These are phyloP conservation scores for Brachypterus glaber DNA, from an alignment of 2,888 invertebrate genomes.

Conservation along the genomic window DNA sequence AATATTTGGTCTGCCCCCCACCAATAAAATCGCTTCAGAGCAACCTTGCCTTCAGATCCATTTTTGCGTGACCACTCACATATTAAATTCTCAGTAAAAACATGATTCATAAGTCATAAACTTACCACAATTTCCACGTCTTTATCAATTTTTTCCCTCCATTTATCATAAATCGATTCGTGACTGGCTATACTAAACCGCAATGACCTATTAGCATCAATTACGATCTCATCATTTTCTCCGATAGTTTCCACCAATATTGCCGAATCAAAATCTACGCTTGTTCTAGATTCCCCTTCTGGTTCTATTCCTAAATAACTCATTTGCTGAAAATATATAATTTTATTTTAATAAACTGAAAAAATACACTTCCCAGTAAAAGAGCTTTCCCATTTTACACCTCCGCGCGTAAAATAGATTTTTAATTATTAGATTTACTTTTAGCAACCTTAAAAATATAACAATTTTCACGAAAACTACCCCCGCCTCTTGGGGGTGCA, in stretches of 20 bases:
- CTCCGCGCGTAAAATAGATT: too few relatives aligned
- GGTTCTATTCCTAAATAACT: slow-evolving; percentile 43
- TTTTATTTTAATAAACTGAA: too few relatives aligned
- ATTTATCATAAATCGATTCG: slow-evolving; percentile 63
- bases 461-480: too few relatives aligned
- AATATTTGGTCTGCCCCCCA: too few relatives aligned
- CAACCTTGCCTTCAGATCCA: too few relatives aligned
- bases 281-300: slow-evolving; percentile 57
- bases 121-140: slow-evolving; percentile 71
- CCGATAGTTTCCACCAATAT: slow-evolving; percentile 39
- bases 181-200: slow-evolving; percentile 48
- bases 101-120: slow-evolving; percentile 1
- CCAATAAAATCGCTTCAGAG: too few relatives aligned
- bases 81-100: background rate
- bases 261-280: slow-evolving; percentile 43
- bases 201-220: slow-evolving; percentile 47
- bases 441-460: too few relatives aligned
- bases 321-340: slow-evolving; percentile 28
- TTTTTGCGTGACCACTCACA: too few relatives aligned
- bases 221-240: slow-evolving; percentile 54
- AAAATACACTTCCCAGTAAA: too few relatives aligned
- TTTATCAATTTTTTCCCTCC: slow-evolving; percentile 60
- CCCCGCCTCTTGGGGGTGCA: too few relatives aligned
- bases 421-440: too few relatives aligned
- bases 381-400: too few relatives aligned